Base-by-base conservation (phyloP, 2,888 invertebrate genomes). In the Lobophora halterata region DNA sequence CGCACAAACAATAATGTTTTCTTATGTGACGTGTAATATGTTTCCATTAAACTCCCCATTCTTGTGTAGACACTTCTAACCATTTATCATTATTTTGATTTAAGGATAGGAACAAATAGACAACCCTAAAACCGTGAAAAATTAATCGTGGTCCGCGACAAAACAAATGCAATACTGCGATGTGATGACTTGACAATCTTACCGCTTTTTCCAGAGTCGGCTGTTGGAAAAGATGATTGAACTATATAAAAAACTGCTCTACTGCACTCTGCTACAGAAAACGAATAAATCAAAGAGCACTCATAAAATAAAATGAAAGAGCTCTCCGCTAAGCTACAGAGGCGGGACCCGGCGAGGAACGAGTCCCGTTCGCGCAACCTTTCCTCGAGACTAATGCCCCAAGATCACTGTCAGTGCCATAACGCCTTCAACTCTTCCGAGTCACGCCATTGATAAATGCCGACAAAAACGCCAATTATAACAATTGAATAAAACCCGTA, bases 401-500 rank as follows among this genome's bases (percentile, higher is more conserved):
- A 63, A 67, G 63, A 69, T 71, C 69, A 69, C 61, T 66, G 70
- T 61, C 69, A 70, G 58, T 52, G 52, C 58, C 55, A 58, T 60
- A 63, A 66, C 54, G 60, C 57, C 57, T 58, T 56, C 38, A 40
- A 32, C 30, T 27, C 24, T 14, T 12, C 16, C 27, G 18, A 51
- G 40, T 51, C 57, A 47, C 49, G 56, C 55, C 55, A 61, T 51
- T 65, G 62, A 70, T 67, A 65, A 62, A 73, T 68, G 60, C 52
- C 52, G 42, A 66, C 62, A 73, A 71, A 70, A 78, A 69, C 57
- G 52, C 52, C 70, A 76, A 77, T 74, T 74, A 74, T 60, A 71
- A 71, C 67, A 71, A 71, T 74, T 69, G 71, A 71, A 71, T 64
- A 64, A 65, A 58, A 56, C 58, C 46, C 50, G 53, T 53, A 54